A percentile compares a stretch with the other conserved stretches of the same genome.
phyloP scores from a whole-genome alignment of 2,113 vertebrate species.

The Antigone vipio region DNA sequence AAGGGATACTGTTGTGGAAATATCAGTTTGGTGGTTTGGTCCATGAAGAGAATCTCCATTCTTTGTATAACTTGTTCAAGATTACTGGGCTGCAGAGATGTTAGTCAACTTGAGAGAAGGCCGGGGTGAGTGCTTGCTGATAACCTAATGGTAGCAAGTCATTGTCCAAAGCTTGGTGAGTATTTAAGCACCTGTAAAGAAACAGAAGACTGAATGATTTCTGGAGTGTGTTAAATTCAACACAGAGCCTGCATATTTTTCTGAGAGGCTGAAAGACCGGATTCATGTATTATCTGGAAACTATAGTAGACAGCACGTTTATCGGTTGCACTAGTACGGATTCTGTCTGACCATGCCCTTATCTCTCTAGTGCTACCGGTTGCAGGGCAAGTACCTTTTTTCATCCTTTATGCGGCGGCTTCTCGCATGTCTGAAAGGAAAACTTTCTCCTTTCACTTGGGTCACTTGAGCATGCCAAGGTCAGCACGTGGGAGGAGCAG shows the following conservation, averaged over 20 bases:
- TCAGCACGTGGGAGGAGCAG: not conserved
- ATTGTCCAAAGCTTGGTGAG: not conserved
- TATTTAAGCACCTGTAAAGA: not conserved
- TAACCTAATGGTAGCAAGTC: not conserved
- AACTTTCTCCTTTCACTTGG: not conserved
- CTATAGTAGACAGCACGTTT: not conserved
- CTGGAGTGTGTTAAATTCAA: not conserved
- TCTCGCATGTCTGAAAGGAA: not conserved
- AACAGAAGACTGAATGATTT: not conserved
- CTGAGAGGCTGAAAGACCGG: not conserved
- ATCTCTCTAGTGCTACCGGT: not conserved
- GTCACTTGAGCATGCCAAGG: not conserved
- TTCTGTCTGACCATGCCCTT: not conserved
- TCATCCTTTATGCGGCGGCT: not conserved
- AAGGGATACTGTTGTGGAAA: not conserved
- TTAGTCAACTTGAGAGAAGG: slow-evolving; percentile 7
- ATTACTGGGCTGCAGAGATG: not conserved
- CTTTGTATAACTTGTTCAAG: not conserved
- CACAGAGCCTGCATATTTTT: not conserved
- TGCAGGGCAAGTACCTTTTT: not conserved
- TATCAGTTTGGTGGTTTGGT: slow-evolving; percentile 4
- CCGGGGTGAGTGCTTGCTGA: not conserved
- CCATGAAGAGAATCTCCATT: slow-evolving; percentile 41
- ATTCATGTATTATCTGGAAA: not conserved
- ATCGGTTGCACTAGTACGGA: rapidly evolving